Evolutionary conservation across 2,888 invertebrate genomes (phyloP), one percentile per base, ranked within the genome.

Genomic region (Nemotelus pantherinus): DNA sequence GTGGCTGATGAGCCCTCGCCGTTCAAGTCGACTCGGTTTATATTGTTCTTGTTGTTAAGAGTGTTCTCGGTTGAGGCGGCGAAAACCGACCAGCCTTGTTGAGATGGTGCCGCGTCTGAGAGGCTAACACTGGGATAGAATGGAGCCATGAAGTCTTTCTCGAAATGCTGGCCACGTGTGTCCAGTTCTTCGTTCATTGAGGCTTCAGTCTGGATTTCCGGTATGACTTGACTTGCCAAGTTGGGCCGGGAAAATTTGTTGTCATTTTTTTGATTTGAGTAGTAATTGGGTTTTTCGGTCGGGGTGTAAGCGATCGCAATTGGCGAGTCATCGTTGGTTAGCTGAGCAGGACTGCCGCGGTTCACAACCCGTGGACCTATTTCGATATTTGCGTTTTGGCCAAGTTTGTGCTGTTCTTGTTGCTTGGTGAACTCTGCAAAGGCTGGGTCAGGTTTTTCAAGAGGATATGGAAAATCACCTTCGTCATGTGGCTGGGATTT

Each of bases 221-320:
- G 87, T 77, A 89, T 88, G 2, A 88, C 88, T 2, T 88, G 85
- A 60, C 88, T 85, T 10, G 87, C 88, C 77, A 88, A 85, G 81
- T 89, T 89, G 0, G 88, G 87, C 82, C 86, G 86, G 2, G 89
- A 88, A 80, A 85, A 88, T 80, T 86, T 86, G 6, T 82, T 79
- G 25, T 72, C 79, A 81, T 80, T 80, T 63, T 64, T 78, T 81
- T 80, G 80, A 63, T 67, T 79, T 70, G 45, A 79, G 50, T 80
- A 81, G 72, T 81, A 83, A n/a, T 81, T 70, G 82, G 85, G 84
- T 75, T 88, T 83, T 85, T 89, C 83, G 0, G 91, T 91, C 4
- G 92, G 92, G 0, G 91, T 91, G 81, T 91, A 92, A 0, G 91
- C 92, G 72, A 91, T 90, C 0, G 92, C 92, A 53, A 92, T 92